A percentile compares a stretch with the other conserved stretches of the same genome.
Conservation (phyloP, 2,797 vertebrate species). For the Anas capensis region DNA sequence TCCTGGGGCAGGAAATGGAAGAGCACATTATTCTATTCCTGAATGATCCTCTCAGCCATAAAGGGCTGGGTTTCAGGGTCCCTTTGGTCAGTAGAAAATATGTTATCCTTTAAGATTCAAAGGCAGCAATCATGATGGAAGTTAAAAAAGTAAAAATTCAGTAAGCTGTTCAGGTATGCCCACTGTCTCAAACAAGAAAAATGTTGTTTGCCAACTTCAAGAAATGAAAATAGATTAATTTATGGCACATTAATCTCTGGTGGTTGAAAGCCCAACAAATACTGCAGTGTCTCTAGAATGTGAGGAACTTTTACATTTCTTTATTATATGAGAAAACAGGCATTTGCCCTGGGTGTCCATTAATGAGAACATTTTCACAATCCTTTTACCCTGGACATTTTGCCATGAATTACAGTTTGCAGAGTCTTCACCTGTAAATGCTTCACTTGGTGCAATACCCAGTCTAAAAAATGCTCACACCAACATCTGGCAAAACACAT, state of each 20-base stretch:
- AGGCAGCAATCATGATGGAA: not conserved
- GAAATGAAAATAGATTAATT: not conserved
- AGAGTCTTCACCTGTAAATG: slow-evolving; percentile 49
- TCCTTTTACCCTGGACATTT: slow-evolving; percentile 17
- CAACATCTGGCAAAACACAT: slow-evolving; percentile 53
- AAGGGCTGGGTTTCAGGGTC: not conserved
- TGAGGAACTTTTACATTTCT: slow-evolving; percentile 32
- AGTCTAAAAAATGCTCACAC: slow-evolving; percentile 14
- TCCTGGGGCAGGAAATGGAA: not conserved
- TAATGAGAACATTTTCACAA: not conserved
- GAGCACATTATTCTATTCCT: not conserved
- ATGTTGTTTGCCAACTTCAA: not conserved
- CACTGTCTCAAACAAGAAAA: not conserved
- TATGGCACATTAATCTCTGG: not conserved
- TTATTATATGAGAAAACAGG: not conserved
- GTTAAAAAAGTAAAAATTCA: slow-evolving; percentile 31
- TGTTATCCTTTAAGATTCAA: slow-evolving; percentile 25
- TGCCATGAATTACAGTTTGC: slow-evolving; percentile 28
- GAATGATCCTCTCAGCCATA: slow-evolving; percentile 2
- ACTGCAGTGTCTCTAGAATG: not conserved
- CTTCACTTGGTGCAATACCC: slow-evolving; percentile 46
- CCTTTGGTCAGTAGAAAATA: not conserved
- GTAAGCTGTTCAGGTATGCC: not conserved
- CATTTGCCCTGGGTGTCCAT: not conserved
- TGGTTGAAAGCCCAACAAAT: slow-evolving; percentile 11